phyloP scores from a whole-genome alignment of 2,797 vertebrate genomes.

The Buceros bicornis region DNA sequence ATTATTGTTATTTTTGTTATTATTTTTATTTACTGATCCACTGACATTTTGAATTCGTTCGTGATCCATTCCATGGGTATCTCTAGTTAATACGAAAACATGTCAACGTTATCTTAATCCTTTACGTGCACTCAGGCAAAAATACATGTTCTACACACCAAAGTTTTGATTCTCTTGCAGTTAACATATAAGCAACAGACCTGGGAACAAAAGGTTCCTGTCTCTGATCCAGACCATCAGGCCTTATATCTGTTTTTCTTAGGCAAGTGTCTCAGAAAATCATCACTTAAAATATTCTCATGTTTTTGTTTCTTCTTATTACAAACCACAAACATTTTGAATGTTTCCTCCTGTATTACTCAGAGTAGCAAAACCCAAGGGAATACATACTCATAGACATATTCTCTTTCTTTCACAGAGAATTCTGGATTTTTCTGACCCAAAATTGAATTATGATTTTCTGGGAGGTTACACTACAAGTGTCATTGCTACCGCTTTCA shows the following conservation, averaged over 20 bases:
- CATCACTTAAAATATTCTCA: neutral
- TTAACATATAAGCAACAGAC: neutral
- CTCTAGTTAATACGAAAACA: neutral
- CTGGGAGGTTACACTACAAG: neutral
- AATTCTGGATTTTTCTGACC: neutral
- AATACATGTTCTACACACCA: neutral
- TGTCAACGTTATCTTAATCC: neutral
- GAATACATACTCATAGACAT: neutral
- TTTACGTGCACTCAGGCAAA: neutral
- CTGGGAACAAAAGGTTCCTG: neutral
- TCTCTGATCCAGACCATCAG: neutral
- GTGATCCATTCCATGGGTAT: neutral
- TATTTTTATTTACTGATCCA: neutral
- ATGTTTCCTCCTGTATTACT: neutral
- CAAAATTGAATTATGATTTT: neutral
- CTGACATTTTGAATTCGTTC: neutral
- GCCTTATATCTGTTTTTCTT: neutral
- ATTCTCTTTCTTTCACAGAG: neutral
- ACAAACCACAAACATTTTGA: neutral
- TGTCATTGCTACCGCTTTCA: neutral
- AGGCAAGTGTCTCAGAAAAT: neutral
- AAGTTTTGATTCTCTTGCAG: neutral
- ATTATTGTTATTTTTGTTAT: neutral
- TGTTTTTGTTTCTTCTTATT: neutral
- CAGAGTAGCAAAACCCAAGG: neutral